Conservation (phyloP, 2,113 vertebrate species). For the Loxodonta africana region DNA sequence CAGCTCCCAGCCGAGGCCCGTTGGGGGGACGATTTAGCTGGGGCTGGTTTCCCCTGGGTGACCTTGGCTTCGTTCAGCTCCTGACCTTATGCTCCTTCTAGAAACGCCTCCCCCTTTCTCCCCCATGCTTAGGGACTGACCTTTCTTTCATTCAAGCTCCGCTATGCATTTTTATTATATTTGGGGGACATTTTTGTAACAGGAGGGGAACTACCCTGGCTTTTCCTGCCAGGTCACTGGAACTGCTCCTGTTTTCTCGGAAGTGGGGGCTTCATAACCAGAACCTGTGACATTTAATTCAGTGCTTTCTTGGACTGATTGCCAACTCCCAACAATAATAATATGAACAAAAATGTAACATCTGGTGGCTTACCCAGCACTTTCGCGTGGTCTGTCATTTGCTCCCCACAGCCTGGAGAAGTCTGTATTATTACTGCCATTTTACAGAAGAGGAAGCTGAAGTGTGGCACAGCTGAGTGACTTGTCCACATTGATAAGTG, state of each 20-base stretch:
- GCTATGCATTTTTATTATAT: neutral
- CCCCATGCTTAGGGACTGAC: neutral
- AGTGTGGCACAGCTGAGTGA: neutral
- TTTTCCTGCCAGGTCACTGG: neutral
- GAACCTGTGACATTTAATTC: neutral
- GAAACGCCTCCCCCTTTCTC: neutral
- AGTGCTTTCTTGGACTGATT: neutral
- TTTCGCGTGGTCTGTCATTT: fast-evolving
- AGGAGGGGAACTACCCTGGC: fast-evolving
- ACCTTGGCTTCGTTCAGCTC: neutral
- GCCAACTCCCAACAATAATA: neutral
- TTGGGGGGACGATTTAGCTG: neutral
- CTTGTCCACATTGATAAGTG: neutral
- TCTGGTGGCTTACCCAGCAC: fast-evolving
- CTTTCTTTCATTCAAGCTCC: neutral
- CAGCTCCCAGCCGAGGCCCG: neutral
- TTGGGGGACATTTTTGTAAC: neutral
- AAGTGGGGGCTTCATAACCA: neutral
- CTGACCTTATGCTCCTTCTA: neutral
- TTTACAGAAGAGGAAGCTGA: neutral
- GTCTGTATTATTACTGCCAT: neutral
- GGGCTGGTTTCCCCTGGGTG: neutral
- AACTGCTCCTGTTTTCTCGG: neutral
- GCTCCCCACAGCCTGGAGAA: neutral
- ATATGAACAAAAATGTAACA: neutral